Base-by-base conservation (phyloP, 2,113 vertebrate species). In the Zapus hudsonius region DNA sequence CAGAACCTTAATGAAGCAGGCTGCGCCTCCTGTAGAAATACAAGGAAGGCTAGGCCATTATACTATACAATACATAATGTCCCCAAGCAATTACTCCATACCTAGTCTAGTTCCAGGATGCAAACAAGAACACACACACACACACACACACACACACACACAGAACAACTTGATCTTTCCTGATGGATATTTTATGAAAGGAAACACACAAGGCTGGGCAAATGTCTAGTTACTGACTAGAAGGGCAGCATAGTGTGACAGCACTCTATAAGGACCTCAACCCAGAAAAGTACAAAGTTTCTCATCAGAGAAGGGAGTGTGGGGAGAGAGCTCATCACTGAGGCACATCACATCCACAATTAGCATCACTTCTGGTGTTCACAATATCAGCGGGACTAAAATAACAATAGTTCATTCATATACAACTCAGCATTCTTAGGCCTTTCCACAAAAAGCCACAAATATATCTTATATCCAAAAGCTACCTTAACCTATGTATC, bases 1-100 rank as follows among this genome's bases (percentile, higher is more conserved):
- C 2, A 63, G 20, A 79, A 84, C 29, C 87, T 92, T 52, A 92
- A 80, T 80, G 40, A 79, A 84, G 94, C 2, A 72, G 16, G 76
- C 36, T 76, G 16, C 29, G 47, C 38, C 31, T 86, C 44, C 59
- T 73, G 22, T 25, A 85, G n/a, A 86, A 86, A 83, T 5, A 44
- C 3, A 82, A 91, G 69, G 36, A 33, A 67, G 22, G 19, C 59
- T 67, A 76, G 36, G 64, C 25, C n/a, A 47, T 59, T 69, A 79
- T 1, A n/a, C 2, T 57, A 3, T 63, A 74, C 25, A 42, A 22
- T 42, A 88, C 16, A 63, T 38, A 66, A 82, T 61, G n/a, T 44
- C 29, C 29, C 57, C 52, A 59, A 19, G 33, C 22, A 23, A 73
- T 38, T 9, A n/a, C 84, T 86, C 69, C 63, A 80, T 67, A 40